Evolutionary conservation across 2,113 vertebrate species (phyloP), one percentile per base, ranked within the genome.

Genomic region (Pagrus major): DNA sequence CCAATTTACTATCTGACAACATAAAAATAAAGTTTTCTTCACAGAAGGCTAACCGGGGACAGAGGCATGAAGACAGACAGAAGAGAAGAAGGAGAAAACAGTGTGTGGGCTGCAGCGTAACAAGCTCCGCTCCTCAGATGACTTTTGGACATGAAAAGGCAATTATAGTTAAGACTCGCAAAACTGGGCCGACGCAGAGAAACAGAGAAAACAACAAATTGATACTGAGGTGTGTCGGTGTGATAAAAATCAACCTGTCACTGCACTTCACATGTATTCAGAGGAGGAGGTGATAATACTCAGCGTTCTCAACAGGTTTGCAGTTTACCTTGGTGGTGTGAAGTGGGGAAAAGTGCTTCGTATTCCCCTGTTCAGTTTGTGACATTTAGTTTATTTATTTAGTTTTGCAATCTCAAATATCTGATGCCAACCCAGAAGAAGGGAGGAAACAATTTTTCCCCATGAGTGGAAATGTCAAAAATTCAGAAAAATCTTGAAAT

Each of bases 81-180:
- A 35, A 11, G 52, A 67, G 29, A 52, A 52, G 25, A 20, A 39
- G 25, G 31, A 35, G 59, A n/a, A 65, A 64, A 56, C 74, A 37
- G 41, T 1, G 15, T 41, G 60, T 6, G 21, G 35, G 31, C 60
- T 59, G 68, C 80, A 37, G 33, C 1, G 15, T 71, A 71, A 80
- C 66, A 66, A 65, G 58, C 56, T 47, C 11, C 6, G 3, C 49
- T 69, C 58, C 41, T 73, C 69, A 46, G 18, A 69, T 33, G n/a
- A 64, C 25, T n/a, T 52, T 46, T 10, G 16, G 76, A 73, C 76
- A 41, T 20, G n/a, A 16, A 64, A 49, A 35, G 56, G 64, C 76
- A 79, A 76, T 84, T 80, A 84, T 65, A 79, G 49, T 4, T 20
- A 6, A 52, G 41, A 33, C 73, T 23, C 15, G 5, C 54, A 61